Conservation (phyloP, 2,113 vertebrate genomes). For the Pseudorhombus dupliciocellatus region DNA sequence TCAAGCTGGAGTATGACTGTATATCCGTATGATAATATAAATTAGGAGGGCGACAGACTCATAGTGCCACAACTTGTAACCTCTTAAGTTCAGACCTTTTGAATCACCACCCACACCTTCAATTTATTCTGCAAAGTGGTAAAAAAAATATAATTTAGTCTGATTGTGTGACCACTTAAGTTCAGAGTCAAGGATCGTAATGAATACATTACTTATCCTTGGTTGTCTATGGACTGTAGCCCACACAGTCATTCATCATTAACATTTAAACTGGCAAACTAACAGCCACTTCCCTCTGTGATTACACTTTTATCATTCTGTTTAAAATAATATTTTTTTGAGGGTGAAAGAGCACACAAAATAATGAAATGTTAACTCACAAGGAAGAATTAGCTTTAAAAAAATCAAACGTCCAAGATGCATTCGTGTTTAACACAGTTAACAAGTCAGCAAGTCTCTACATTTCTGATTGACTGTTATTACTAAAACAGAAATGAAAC, state of each 20-base stretch:
- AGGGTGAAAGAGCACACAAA: too few relatives aligned
- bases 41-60: not conserved
- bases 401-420: too few relatives aligned
- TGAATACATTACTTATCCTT: constrained; percentile 5
- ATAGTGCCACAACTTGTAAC: not conserved
- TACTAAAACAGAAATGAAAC: too few relatives aligned
- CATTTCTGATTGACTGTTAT: too few relatives aligned
- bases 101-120: constrained; percentile 9
- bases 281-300: not conserved
- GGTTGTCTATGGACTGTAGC: constrained; percentile 11
- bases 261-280: constrained; percentile 10
- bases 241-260: constrained; percentile 10
- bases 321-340: not conserved
- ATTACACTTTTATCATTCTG: not conserved
- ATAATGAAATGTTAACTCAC: too few relatives aligned
- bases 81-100: constrained; percentile 10
- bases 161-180: constrained; percentile 26
- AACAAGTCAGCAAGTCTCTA: too few relatives aligned
- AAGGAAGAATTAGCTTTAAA: too few relatives aligned
- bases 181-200: constrained; percentile 3
- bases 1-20: not conserved
- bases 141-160: not conserved
- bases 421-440: too few relatives aligned
- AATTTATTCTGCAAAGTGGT: constrained; percentile 1
- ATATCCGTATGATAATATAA: not conserved